phyloP scores from a whole-genome alignment of 1,140 invertebrate species.

The Apis laboriosa region DNA sequence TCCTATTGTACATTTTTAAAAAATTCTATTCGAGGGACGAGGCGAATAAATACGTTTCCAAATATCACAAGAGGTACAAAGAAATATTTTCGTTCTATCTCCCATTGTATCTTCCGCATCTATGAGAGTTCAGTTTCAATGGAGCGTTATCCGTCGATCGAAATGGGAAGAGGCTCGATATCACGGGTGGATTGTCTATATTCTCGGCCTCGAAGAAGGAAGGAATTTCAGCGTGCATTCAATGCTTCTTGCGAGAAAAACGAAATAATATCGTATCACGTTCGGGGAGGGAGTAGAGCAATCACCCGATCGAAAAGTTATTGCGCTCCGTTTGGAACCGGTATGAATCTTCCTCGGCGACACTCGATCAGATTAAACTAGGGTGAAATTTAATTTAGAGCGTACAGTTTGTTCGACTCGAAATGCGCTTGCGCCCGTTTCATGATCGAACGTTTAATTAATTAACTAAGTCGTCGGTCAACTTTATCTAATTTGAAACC shows the following conservation, averaged over 20 bases:
- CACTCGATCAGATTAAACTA: constrained; percentile 29
- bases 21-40: background rate
- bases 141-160: constrained; percentile 31
- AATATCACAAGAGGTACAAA: background rate
- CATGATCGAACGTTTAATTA: constrained; percentile 54
- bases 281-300: too few relatives aligned
- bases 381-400: constrained; percentile 36
- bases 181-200: constrained; percentile 2
- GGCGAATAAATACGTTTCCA: background rate
- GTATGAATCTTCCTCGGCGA: background rate
- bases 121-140: constrained; percentile 13
- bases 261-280: constrained; percentile 32
- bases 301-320: constrained; percentile 21
- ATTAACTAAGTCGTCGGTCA: constrained; percentile 25
- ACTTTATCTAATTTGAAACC: constrained; percentile 2
- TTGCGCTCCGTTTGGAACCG: background rate
- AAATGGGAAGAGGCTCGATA: constrained; percentile 20
- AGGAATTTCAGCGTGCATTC: constrained; percentile 3
- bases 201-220: background rate
- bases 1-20: background rate
- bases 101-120: background rate
- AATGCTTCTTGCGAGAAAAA: constrained; percentile 3
- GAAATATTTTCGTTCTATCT: background rate
- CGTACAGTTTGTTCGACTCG: background rate
- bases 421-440: constrained; percentile 12